phyloP scores from a whole-genome alignment of 2,113 vertebrate species.

The Blennius ocellaris region DNA sequence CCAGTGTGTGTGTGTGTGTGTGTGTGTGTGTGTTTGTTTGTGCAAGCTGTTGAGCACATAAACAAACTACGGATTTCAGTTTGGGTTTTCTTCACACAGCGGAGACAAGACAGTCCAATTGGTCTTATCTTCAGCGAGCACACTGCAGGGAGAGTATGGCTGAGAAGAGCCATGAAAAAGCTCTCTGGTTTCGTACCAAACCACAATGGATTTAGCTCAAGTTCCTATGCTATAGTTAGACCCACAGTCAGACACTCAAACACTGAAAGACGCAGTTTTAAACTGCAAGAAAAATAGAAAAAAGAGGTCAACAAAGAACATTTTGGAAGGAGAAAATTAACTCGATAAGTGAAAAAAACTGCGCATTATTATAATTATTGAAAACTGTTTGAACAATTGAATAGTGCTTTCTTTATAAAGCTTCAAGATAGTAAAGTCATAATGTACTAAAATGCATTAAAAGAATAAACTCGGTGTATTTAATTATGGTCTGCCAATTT shows the following conservation, averaged over 20 bases:
- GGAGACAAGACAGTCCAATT: conserved; percentile 45
- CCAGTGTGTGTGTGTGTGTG: background rate
- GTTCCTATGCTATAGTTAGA: conserved; percentile 40
- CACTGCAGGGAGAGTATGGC: conserved; percentile 53
- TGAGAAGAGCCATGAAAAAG: conserved; percentile 33
- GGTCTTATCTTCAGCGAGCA: conserved; percentile 71
- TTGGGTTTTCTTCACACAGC: conserved; percentile 41
- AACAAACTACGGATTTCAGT: conserved; percentile 35
- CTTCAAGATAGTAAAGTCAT: no score
- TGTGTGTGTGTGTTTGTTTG: background rate
- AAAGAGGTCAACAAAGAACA: no score
- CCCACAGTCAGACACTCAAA: conserved; percentile 28
- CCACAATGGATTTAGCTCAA: conserved; percentile 39
- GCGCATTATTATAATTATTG: no score
- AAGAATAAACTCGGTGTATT: background rate
- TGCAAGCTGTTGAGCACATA: conserved; percentile 14
- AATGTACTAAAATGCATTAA: background rate
- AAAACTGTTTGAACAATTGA: no score
- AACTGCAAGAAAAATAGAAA: no score
- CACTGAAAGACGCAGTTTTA: no score
- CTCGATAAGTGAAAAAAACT: no score
- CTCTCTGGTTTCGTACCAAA: conserved; percentile 33
- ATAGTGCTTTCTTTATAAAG: no score
- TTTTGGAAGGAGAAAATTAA: no score
- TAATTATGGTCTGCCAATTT: background rate